Base-by-base conservation (phyloP, 1,140 invertebrate species). In the Hesperophylax magnus region DNA sequence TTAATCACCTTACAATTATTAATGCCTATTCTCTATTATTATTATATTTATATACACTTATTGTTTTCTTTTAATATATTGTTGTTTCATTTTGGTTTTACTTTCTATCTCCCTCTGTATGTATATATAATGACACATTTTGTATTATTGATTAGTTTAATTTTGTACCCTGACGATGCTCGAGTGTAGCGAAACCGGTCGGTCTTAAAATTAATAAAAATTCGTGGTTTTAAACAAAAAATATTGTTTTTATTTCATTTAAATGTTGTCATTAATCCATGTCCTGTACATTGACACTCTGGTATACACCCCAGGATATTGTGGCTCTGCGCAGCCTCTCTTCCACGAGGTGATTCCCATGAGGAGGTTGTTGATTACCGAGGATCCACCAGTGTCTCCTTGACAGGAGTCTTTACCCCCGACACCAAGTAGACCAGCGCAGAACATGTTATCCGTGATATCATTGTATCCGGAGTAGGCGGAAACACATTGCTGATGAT, bases 391-490 rank as follows among this genome's bases (percentile, higher is more conserved):
- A 3, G 91, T 92, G 81, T 93, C 92, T 0, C 92, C 92, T 76
- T 89, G 89, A 77, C 91, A 92, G 2, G 89, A 90, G 58, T 90
- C 89, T 0, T 86, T 84, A 0, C 88, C 88, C 11, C 87, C 88
- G 7, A 86, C 72, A 31, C 89, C 88, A 15, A 79, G 11, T 20
- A 39, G 47, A 14, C 94, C 94, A 65, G 95, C 94, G 85, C 95
- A 96, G 20, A 95, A 86, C 93, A 95, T 94, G 15, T 92, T 92
- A 8, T 92, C 86, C 1, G 92, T 92, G 52, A 96, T 90, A 3
- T 78, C 15, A 5, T 85, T 85, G 1, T 84, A 20, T 1, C 27
- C 52, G 58, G 79, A 47, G 20, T 88, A 86, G 20, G 87, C 81
- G 2, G 81, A 27, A 11, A 81, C 79, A 78, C 90, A 91, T 2